These are phyloP conservation scores for Gallinago undulata DNA, from an alignment of 2,113 vertebrate species.

Conservation along the genomic window DNA sequence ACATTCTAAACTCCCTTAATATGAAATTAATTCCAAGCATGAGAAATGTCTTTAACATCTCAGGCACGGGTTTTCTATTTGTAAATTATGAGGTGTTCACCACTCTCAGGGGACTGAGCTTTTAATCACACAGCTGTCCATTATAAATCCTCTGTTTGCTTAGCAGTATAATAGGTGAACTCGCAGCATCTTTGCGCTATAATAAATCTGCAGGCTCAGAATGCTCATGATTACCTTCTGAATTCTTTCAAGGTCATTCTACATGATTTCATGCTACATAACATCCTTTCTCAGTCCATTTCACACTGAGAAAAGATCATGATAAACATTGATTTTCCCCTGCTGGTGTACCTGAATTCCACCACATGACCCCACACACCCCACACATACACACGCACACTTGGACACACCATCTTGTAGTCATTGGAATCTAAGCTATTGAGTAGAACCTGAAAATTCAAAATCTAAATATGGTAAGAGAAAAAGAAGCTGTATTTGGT, in stretches of 20 bases:
- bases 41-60: constrained; percentile 4
- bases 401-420: background rate
- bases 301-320: constrained; percentile 61
- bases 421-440: background rate
- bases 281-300: constrained; percentile 62
- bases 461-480: background rate
- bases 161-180: constrained; percentile 53
- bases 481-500: background rate
- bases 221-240: constrained; percentile 57
- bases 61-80: background rate
- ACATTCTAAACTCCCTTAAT: background rate
- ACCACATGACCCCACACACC: background rate
- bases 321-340: constrained; percentile 55
- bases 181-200: constrained; percentile 15
- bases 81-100: constrained; percentile 5
- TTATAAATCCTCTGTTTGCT: constrained; percentile 60
- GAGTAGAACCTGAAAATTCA: background rate
- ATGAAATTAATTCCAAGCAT: constrained; percentile 17
- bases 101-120: background rate
- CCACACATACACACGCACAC: background rate
- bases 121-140: constrained; percentile 34
- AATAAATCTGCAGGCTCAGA: constrained; percentile 53
- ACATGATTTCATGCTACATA: constrained; percentile 71
- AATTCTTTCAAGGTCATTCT: constrained; percentile 70
- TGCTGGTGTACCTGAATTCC: constrained; percentile 28